A percentile compares a stretch with the other conserved stretches of the same genome.
phyloP scores from a whole-genome alignment of 2,113 vertebrate species.

The Casuarius casuarius region DNA sequence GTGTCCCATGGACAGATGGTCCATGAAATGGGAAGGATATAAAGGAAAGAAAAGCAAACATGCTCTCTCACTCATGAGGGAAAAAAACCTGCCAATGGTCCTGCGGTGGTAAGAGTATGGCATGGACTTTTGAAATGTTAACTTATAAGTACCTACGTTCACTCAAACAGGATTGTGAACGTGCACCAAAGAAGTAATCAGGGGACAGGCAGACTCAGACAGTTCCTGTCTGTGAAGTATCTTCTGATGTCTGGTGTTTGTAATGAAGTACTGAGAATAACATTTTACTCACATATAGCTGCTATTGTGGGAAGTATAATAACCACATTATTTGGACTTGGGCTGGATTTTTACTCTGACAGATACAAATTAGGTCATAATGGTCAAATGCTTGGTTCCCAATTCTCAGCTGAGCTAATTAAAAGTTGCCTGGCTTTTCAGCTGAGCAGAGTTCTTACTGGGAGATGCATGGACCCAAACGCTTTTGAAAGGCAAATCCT shows the following conservation, averaged over 20 bases:
- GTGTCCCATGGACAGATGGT: neutral
- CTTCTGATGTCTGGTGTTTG: slow-evolving; percentile 32
- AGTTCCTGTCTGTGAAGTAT: neutral
- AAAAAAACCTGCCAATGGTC: neutral
- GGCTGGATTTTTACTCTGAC: slow-evolving; percentile 35
- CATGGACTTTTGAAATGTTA: neutral
- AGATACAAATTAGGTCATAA: slow-evolving; percentile 31
- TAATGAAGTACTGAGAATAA: slow-evolving; percentile 42
- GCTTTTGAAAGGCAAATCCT: slow-evolving; percentile 41
- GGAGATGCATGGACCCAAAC: slow-evolving; percentile 29
- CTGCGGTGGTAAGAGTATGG: neutral
- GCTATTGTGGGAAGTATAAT: neutral
- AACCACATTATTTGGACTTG: neutral
- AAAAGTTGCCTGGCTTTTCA: slow-evolving; percentile 17
- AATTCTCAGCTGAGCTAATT: slow-evolving; percentile 62
- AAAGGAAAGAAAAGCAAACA: neutral
- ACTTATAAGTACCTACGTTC: neutral
- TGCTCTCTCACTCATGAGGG: neutral
- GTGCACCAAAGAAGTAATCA: neutral
- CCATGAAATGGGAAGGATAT: neutral
- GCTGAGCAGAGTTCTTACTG: slow-evolving; percentile 26
- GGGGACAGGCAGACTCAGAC: neutral
- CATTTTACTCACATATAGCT: slow-evolving; percentile 44
- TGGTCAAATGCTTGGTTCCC: slow-evolving; percentile 28
- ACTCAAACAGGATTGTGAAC: neutral